Conservation (phyloP, 2,113 vertebrate genomes). For the Pteropus alecto region DNA sequence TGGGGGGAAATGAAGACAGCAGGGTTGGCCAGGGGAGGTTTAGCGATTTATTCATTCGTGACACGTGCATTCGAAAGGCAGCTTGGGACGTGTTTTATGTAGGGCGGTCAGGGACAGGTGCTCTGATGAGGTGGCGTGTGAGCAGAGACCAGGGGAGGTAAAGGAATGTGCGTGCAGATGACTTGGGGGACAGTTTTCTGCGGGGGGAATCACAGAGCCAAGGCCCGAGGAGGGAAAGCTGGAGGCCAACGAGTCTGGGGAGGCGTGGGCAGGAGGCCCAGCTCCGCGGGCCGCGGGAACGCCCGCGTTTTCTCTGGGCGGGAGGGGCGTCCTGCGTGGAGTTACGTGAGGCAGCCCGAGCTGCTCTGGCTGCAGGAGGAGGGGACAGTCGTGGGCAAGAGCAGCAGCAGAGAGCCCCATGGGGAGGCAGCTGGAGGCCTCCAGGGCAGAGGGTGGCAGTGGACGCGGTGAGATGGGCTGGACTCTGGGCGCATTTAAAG, state of each 20-base stretch:
- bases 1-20: not conserved
- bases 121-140: not conserved
- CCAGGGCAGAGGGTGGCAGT: too few species aligned
- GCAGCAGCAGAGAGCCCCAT: not conserved
- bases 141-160: not conserved
- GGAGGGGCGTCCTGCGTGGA: not conserved
- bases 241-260: not conserved
- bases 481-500: not conserved
- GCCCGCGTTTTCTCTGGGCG: not conserved
- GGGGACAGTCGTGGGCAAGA: not conserved
- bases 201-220: not conserved
- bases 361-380: not conserved
- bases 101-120: not conserved
- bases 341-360: fast-evolving
- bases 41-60: not conserved
- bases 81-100: not conserved
- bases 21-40: too few species aligned
- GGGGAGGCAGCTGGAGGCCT: not conserved
- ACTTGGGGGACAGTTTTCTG: not conserved
- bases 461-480: not conserved
- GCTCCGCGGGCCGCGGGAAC: fast-evolving
- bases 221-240: not conserved
- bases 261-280: not conserved
- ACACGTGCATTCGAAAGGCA: not conserved
- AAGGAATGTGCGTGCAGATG: too few species aligned